A percentile compares a stretch with the other conserved stretches of the same genome.
Conservation (phyloP, 2,113 vertebrate genomes). For the Crypturellus undulatus region DNA sequence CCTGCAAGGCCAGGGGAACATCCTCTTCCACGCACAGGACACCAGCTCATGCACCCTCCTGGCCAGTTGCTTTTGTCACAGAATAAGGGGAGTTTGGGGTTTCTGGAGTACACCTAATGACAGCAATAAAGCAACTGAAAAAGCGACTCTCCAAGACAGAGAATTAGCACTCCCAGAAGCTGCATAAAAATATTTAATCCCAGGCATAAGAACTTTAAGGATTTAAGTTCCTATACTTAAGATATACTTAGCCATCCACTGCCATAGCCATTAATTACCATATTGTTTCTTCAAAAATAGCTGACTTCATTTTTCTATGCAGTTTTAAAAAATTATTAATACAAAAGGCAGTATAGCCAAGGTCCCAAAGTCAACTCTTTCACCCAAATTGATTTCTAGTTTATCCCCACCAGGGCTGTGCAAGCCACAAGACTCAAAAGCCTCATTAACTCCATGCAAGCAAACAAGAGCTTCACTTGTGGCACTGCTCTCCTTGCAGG, state of each 20-base stretch:
- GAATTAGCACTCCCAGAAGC: neutral
- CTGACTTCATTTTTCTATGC: neutral
- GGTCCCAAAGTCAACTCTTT: accelerated
- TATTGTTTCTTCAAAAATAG: neutral
- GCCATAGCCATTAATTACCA: neutral
- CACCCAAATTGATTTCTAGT: neutral
- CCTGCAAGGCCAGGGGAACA: neutral
- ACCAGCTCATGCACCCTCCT: neutral
- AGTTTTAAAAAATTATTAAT: neutral
- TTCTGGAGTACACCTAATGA: neutral
- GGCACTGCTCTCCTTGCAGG: neutral
- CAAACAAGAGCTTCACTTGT: neutral
- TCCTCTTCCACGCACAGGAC: neutral
- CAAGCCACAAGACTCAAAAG: neutral
- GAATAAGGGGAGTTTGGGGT: accelerated
- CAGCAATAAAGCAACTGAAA: neutral
- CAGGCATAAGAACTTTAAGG: neutral
- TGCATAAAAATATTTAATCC: neutral
- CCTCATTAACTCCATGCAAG: neutral
- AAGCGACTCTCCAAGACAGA: neutral
- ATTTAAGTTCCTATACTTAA: neutral
- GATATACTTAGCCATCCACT: neutral
- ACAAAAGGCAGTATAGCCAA: neutral
- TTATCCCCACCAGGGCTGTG: neutral
- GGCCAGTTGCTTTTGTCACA: neutral